These are phyloP conservation scores for Drosophila erecta DNA, from an alignment of 1,140 invertebrate genomes.

Conservation along the genomic window DNA sequence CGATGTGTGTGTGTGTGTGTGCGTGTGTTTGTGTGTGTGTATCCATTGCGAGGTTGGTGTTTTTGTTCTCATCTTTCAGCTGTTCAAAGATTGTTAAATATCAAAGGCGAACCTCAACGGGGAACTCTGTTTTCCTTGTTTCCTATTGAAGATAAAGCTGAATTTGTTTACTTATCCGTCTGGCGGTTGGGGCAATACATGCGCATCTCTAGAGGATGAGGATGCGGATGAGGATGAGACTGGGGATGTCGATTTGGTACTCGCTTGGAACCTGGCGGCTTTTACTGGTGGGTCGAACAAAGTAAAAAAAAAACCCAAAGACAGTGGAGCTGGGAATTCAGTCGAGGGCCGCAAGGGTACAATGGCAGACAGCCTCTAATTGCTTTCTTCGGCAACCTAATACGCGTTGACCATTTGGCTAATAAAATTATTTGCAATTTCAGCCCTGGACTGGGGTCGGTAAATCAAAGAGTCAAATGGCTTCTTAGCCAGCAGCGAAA, in stretches of 20 bases:
- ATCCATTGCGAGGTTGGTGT: slow-evolving; percentile 25
- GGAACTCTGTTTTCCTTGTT: slow-evolving; percentile 47
- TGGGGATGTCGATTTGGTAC: slow-evolving; percentile 1
- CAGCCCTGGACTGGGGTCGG: too few relatives aligned
- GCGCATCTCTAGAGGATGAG: not conserved
- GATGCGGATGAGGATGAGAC: not conserved
- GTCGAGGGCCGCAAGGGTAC: not conserved
- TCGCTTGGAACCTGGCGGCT: slow-evolving; percentile 1
- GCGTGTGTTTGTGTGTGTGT: slow-evolving; percentile 12
- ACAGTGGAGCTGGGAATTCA: not conserved
- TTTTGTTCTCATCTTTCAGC: slow-evolving; percentile 55
- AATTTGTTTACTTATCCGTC: slow-evolving; percentile 48
- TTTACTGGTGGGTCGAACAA: not conserved
- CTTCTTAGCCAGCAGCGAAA: too few relatives aligned
- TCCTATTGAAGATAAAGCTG: slow-evolving; percentile 41
- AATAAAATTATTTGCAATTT: too few relatives aligned
- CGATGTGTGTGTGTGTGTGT: slow-evolving; percentile 2
- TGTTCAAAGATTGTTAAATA: slow-evolving; percentile 56
- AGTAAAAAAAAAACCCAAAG: not conserved
- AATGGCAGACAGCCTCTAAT: slow-evolving; percentile 21
- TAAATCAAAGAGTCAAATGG: too few relatives aligned
- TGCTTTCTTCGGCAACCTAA: slow-evolving; percentile 7
- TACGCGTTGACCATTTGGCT: too few relatives aligned
- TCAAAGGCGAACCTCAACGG: slow-evolving; percentile 43
- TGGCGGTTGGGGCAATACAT: slow-evolving; percentile 23